Conservation (phyloP, 2,113 vertebrate species). For the Channa maculata region DNA sequence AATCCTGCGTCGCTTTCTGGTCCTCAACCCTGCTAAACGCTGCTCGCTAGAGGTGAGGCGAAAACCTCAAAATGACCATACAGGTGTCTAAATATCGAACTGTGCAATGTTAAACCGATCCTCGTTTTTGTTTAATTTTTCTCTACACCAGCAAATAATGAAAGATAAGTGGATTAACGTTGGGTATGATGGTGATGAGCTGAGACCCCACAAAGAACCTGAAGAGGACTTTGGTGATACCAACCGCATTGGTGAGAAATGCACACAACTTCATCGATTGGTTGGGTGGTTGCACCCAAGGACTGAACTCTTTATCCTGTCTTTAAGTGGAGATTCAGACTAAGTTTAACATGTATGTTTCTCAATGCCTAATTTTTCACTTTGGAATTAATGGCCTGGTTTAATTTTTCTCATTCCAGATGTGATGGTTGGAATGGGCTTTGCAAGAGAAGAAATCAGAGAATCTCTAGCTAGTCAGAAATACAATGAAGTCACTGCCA, state of each 20-base stretch:
- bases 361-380: no score
- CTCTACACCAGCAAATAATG: constrained; percentile 91
- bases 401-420: constrained; percentile 76
- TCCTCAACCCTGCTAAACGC: constrained; percentile 94
- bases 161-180: constrained; percentile 96
- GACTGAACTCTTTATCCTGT: no score
- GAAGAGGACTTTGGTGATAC: constrained; percentile 88
- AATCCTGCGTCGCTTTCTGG: constrained; percentile 91
- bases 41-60: constrained; percentile 91
- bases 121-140: not conserved
- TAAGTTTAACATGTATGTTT: no score
- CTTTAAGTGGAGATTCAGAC: no score
- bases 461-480: constrained; percentile 90
- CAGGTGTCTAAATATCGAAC: not conserved
- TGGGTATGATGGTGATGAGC: constrained; percentile 88
- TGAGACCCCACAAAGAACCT: constrained; percentile 90
- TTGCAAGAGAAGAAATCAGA: constrained; percentile 90
- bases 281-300: no score
- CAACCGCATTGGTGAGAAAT: constrained; percentile 83
- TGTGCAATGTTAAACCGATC: not conserved
- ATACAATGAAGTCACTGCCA: constrained; percentile 94
- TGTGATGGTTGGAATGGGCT: constrained; percentile 96
- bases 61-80: not conserved
- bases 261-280: no score
- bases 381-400: not conserved